Conservation (phyloP, 1,140 invertebrate genomes). For the Diorhabda sublineata region DNA sequence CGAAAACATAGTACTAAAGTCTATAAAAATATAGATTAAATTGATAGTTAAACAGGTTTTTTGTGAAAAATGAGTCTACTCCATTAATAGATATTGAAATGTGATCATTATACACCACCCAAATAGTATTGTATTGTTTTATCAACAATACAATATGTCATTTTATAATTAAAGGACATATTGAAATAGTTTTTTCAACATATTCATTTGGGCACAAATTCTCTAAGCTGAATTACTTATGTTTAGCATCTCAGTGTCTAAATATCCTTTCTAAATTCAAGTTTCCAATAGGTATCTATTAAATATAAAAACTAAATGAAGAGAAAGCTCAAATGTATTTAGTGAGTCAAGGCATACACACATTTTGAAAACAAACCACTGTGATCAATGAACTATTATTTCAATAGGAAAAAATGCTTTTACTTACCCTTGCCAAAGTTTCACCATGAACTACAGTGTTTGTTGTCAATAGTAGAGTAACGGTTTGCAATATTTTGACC, state of each 20-base stretch:
- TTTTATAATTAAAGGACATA: too few species aligned
- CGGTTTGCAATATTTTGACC: slow-evolving; percentile 94
- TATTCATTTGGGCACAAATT: too few species aligned
- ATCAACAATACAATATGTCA: not conserved
- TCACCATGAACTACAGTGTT: slow-evolving; percentile 92
- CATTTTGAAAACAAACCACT: too few species aligned
- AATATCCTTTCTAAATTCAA: too few species aligned
- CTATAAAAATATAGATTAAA: slow-evolving; percentile 51
- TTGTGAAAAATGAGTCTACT: not conserved
- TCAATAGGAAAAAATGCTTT: not conserved
- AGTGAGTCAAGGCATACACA: too few species aligned
- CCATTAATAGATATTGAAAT: not conserved
- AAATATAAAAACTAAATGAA: too few species aligned
- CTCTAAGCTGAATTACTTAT: too few species aligned
- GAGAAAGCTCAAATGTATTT: too few species aligned
- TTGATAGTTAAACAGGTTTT: not conserved
- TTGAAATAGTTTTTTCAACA: too few species aligned
- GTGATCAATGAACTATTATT: too few species aligned
- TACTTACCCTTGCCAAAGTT: slow-evolving; percentile 78
- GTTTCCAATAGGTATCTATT: too few species aligned
- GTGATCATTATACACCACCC: not conserved
- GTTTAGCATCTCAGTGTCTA: too few species aligned
- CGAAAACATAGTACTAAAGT: slow-evolving; percentile 94
- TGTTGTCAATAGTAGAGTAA: slow-evolving; percentile 89
- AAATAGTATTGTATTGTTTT: slow-evolving; percentile 1